Base-by-base conservation (phyloP, 2,888 invertebrate genomes). In the Oligia latruncula region DNA sequence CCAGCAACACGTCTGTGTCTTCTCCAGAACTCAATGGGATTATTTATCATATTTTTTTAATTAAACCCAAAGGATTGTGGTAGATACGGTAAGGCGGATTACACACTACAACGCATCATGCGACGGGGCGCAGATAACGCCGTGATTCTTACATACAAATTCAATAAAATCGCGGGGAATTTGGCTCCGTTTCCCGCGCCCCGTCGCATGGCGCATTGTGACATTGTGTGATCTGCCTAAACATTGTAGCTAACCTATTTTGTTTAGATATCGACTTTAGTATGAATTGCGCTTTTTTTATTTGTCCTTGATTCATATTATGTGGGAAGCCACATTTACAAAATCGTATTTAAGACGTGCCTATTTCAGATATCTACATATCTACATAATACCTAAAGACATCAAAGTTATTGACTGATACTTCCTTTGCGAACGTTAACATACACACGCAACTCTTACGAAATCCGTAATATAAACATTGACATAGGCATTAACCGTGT, bases 401-500 rank as follows among this genome's bases (percentile, higher is more conserved):
- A 85, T 67, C 58, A 77, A 77, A 70, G 66, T 62, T 77, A 60
- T 86, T 83, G 52, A 87, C 84, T 73, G 74, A 84, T 71, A 75
- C 67, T 87, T 85, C 86, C 81, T 87, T 84, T 81, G 84, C 83
- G 70, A 86, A 87, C 80, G 80, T 86, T 81, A 86, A 83, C 75
- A 81, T 72, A 80, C 82, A 87, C 80, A 84, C 84, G 86, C 86
- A 89, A 88, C 71, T 89, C 86, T 91, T 91, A 88, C 90, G 90
- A 91, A 91, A 91, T 87, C 80, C 85, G 73, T 77, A 85, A 83
- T 82, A 78, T 76, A 87, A 90, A 90, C 84, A 90, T 90, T 89
- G 90, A 89, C 89, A 86, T 76, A 90, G 87, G 87, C 87, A 84
- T 88, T 88, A 90, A 88, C 90, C 90, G 89, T 90, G 92, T 91